phyloP scores from a whole-genome alignment of 2,113 vertebrate genomes.

The Strix aluco region DNA sequence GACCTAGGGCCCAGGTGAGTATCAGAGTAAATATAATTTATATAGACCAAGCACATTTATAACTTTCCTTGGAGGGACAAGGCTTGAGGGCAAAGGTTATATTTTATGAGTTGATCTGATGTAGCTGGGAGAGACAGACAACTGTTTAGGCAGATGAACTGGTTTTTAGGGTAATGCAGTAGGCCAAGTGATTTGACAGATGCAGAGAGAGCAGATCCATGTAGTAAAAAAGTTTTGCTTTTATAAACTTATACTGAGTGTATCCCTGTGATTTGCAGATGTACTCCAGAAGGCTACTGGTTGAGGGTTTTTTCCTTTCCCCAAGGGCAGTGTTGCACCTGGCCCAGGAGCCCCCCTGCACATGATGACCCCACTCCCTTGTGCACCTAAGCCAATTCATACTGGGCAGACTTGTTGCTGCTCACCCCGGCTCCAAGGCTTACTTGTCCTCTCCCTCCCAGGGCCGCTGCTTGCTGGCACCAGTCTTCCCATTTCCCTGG shows the following conservation, averaged over 20 bases:
- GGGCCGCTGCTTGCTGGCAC: not conserved
- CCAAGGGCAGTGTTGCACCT: not conserved
- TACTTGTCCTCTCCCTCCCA: not conserved
- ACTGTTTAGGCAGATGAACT: not conserved
- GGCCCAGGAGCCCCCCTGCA: not conserved
- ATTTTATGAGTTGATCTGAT: not conserved
- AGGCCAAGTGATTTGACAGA: not conserved
- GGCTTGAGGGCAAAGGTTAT: not conserved
- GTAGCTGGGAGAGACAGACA: not conserved
- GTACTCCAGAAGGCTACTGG: not conserved
- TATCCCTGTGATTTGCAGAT: not conserved
- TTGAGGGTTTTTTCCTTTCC: not conserved
- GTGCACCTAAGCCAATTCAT: not conserved
- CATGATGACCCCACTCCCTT: fast-evolving
- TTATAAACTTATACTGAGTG: not conserved
- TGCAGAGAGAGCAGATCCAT: not conserved
- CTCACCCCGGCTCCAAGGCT: fast-evolving
- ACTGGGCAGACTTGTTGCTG: not conserved
- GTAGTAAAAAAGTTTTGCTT: not conserved
- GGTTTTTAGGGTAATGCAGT: not conserved
- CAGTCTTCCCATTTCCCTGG: not conserved
- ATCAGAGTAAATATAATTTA: not conserved
- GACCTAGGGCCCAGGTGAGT: not conserved
- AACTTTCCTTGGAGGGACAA: not conserved
- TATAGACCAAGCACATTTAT: not conserved